Percentiles rank a stretch among this genome's conserved stretches.
These are phyloP conservation scores for Orthosia gracilis DNA, from an alignment of 2,888 invertebrate genomes.

Conservation along the genomic window DNA sequence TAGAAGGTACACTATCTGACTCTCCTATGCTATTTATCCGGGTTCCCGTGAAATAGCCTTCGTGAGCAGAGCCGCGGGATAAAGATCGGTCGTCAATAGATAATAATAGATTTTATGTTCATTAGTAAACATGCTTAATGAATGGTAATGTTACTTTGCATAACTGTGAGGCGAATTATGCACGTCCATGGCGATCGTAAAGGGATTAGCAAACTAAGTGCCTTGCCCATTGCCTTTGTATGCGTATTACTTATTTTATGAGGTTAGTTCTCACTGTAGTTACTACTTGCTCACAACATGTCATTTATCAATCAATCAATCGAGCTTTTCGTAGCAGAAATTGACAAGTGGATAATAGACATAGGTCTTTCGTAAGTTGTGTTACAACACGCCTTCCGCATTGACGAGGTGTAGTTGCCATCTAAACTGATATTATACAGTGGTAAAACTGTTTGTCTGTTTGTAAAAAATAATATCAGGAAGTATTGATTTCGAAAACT, in stretches of 20 bases:
- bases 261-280: background rate
- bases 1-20: too few relatives aligned
- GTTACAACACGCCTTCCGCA: slow-evolving; percentile 2
- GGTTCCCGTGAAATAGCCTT: too few relatives aligned
- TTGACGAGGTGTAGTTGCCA: background rate
- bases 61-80: too few relatives aligned
- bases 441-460: background rate
- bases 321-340: background rate
- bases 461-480: background rate
- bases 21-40: too few relatives aligned
- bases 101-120: slow-evolving; percentile 30
- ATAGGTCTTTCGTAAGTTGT: slow-evolving; percentile 21
- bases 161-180: slow-evolving; percentile 12
- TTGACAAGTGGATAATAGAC: slow-evolving; percentile 4
- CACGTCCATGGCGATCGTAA: background rate
- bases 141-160: slow-evolving; percentile 25
- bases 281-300: background rate
- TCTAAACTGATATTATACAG: background rate
- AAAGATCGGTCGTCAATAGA: background rate
- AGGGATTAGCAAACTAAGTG: slow-evolving; percentile 7
- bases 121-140: slow-evolving; percentile 27
- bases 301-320: slow-evolving; percentile 30
- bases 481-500: too few relatives aligned
- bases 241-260: slow-evolving; percentile 2
- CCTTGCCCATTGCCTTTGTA: slow-evolving; percentile 16